Percentiles rank a stretch among this genome's conserved stretches.
phyloP scores from a whole-genome alignment of 2,797 vertebrate genomes.

The Crax fasciolata region DNA sequence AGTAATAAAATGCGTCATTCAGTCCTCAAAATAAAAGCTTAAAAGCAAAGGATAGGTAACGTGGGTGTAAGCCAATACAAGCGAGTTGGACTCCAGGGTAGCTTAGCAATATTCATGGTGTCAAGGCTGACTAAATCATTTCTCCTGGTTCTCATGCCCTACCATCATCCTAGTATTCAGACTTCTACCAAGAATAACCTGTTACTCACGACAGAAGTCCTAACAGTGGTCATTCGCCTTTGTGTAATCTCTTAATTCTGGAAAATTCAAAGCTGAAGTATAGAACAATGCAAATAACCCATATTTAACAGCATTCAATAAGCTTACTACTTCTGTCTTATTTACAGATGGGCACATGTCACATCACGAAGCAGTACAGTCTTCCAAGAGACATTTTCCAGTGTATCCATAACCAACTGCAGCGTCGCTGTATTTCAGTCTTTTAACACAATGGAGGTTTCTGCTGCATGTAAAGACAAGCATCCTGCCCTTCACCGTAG shows the following conservation, averaged over 20 bases:
- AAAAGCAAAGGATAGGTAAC: neutral
- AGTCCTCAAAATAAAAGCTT: constrained; percentile 36
- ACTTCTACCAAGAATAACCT: neutral
- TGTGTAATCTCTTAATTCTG: constrained; percentile 17
- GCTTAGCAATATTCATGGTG: neutral
- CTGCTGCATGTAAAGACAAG: neutral
- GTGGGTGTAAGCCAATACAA: constrained; percentile 8
- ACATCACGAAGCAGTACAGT: neutral
- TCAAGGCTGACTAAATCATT: neutral
- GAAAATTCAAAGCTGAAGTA: neutral
- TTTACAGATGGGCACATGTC: neutral
- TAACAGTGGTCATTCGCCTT: neutral
- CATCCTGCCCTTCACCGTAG: neutral
- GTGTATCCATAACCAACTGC: neutral
- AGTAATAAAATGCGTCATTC: constrained; percentile 41
- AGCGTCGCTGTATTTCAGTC: neutral
- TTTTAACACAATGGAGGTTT: neutral
- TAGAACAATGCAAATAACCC: neutral
- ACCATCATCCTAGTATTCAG: neutral
- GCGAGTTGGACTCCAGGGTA: constrained; percentile 17
- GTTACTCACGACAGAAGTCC: neutral
- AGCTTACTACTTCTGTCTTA: neutral
- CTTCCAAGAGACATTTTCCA: neutral
- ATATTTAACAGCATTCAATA: neutral
- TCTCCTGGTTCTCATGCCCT: neutral